Conservation (phyloP, 35 echinoderm and acorn worm species). For the Lytechinus pictus region DNA sequence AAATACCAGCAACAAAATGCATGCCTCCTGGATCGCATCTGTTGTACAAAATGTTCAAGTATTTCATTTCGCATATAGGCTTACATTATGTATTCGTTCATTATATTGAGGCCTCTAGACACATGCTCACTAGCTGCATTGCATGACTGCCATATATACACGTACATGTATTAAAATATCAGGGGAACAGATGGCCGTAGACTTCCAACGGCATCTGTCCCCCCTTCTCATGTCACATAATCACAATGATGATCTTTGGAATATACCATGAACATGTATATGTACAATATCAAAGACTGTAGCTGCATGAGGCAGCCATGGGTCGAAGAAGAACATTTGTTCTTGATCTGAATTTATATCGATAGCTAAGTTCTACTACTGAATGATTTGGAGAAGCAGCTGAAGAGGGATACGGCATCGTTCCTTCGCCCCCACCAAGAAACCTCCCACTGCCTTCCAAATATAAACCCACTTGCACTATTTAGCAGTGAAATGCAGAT, state of each 20-base stretch:
- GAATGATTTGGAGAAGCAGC: neutral
- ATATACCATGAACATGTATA: neutral
- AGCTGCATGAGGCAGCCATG: neutral
- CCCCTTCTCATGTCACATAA: neutral
- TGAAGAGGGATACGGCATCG: neutral
- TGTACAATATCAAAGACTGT: neutral
- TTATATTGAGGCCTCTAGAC: no score
- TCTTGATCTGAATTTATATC: neutral
- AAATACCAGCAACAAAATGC: no score
- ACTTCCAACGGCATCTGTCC: neutral
- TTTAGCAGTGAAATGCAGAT: neutral
- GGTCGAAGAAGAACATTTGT: neutral
- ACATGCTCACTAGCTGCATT: no score
- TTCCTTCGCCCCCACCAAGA: neutral
- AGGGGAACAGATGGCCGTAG: neutral
- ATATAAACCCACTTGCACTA: neutral
- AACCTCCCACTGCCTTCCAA: neutral
- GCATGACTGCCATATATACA: no score
- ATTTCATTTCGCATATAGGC: no score
- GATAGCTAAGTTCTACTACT: neutral
- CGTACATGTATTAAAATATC: no score
- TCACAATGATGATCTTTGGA: neutral
- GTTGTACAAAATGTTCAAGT: no score
- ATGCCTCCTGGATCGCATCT: no score
- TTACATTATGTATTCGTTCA: no score